Conservation (phyloP, 2,888 invertebrate genomes). For the Drosophila antonietae region DNA sequence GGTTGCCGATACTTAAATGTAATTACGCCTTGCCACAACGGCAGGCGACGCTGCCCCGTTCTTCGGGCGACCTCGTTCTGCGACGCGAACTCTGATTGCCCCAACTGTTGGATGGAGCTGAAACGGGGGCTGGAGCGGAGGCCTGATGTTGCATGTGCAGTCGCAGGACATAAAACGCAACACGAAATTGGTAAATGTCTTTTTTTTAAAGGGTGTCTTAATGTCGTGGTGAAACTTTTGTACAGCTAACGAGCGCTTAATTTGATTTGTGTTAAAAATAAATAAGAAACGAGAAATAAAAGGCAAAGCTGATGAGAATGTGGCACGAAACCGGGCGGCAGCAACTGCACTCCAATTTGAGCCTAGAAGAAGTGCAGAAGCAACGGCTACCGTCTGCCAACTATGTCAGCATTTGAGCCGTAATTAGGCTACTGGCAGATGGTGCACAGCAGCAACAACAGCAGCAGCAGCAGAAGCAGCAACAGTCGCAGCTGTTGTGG, state of each 20-base stretch:
- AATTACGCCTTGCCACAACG: slow-evolving; percentile 64
- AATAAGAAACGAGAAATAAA: background rate
- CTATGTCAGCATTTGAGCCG: slow-evolving; percentile 71
- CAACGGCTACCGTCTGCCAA: slow-evolving; percentile 56
- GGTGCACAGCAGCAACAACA: slow-evolving; percentile 20
- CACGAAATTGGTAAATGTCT: slow-evolving; percentile 19
- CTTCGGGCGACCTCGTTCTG: slow-evolving; percentile 69
- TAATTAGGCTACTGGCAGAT: slow-evolving; percentile 76
- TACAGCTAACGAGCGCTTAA: slow-evolving; percentile 64
- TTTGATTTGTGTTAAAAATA: slow-evolving; percentile 66
- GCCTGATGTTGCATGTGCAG: slow-evolving; percentile 13
- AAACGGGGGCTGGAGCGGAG: too few relatives aligned
- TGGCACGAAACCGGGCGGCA: slow-evolving; percentile 53
- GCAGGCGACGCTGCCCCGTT: slow-evolving; percentile 34
- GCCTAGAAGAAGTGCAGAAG: slow-evolving; percentile 54
- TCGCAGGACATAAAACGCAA: slow-evolving; percentile 43
- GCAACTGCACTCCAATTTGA: slow-evolving; percentile 37
- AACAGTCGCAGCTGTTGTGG: slow-evolving; percentile 59
- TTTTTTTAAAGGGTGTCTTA: slow-evolving; percentile 42
- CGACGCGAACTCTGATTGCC: slow-evolving; percentile 62
- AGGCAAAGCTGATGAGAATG: slow-evolving; percentile 58
- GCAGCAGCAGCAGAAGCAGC: background rate
- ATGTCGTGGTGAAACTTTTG: slow-evolving; percentile 67
- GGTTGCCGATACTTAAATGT: slow-evolving; percentile 72
- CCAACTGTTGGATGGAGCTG: background rate